A percentile compares a stretch with the other conserved stretches of the same genome.
Evolutionary conservation across 2,113 vertebrate species (phyloP).

Genomic region (Crotophaga sulcirostris): DNA sequence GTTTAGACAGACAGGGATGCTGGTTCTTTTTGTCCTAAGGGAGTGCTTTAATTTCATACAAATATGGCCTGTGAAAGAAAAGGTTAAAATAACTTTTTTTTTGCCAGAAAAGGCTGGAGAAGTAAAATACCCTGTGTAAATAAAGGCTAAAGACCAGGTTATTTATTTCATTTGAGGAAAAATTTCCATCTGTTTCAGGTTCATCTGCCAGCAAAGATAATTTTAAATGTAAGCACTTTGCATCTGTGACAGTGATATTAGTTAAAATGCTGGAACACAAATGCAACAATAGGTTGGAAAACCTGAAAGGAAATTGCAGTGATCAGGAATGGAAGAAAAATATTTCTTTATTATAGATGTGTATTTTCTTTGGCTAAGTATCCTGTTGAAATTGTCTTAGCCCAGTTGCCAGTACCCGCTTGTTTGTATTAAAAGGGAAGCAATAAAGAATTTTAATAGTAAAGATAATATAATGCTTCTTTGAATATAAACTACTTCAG

Average conservation of each 20-base stretch:
- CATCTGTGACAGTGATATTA: not conserved
- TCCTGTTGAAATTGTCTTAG: not conserved
- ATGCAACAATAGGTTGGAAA: not conserved
- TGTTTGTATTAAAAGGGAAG: not conserved
- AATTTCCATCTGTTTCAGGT: not conserved
- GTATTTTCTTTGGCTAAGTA: not conserved
- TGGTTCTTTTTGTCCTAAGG: not conserved
- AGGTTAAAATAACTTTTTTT: conserved; percentile 14
- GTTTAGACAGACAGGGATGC: not conserved
- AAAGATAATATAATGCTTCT: not conserved
- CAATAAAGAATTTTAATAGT: not conserved
- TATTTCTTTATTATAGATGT: not conserved
- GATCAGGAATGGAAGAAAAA: not conserved
- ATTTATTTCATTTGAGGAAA: conserved; percentile 1
- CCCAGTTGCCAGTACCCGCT: not conserved
- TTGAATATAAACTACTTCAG: not conserved
- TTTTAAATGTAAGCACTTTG: not conserved
- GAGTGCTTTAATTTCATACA: conserved; percentile 23
- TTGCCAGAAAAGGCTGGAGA: not conserved
- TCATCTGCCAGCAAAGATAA: not conserved
- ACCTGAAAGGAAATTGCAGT: not conserved
- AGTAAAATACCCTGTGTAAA: not conserved
- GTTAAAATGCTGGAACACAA: not conserved
- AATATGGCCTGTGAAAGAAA: not conserved
- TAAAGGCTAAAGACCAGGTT: not conserved